Evolutionary conservation across 2,888 invertebrate species (phyloP), one percentile per base, ranked within the genome.

Genomic region (Acholoe squamosa): DNA sequence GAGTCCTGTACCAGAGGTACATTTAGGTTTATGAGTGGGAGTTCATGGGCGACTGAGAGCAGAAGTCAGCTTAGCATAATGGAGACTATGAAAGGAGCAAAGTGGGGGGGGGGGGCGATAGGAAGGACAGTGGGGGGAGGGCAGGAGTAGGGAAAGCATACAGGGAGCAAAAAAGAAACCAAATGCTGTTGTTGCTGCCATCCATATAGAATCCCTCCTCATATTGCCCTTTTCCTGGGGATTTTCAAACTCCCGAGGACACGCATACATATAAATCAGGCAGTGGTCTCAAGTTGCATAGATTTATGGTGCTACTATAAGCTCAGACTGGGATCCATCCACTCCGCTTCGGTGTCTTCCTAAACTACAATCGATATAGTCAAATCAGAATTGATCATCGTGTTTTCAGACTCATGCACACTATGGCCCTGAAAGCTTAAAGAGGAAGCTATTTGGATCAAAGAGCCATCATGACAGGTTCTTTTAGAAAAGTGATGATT

Each of bases 301-400:
- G 19, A 61, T 61, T 61, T 61, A 61, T 61, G 61, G n/a, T 19
- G n/a, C n/a, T 19, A 61, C 19, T 61, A 14, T 14, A n/a, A 19
- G 22, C 22, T 19, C 19, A 12, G 19, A n/a, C 3, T 19, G n/a
- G 61, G 61, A 61, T 61, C 14, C 19, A 61, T n/a, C 61, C 61
- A n/a, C 22, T n/a, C 61, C 1, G n/a, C 61, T 61, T 19, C 61
- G 61, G 61, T 61, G 5, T 61, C 61, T n/a, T 61, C n/a, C 61
- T 14, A 7, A 61, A 61, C 61, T n/a, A n/a, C 61, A 61, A 61
- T 61, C 61, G 61, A 61, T 61, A 61, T n/a, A 61, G 61, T 61
- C 61, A 12, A 61, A 61, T 61, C 19, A 61, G 61, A n/a, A 61
- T 61, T 61, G 61, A 61, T 61, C n/a, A n/a, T 19, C 61, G n/a